These are phyloP conservation scores for Vollenhovia emeryi DNA, from an alignment of 1,140 invertebrate species.

Conservation along the genomic window DNA sequence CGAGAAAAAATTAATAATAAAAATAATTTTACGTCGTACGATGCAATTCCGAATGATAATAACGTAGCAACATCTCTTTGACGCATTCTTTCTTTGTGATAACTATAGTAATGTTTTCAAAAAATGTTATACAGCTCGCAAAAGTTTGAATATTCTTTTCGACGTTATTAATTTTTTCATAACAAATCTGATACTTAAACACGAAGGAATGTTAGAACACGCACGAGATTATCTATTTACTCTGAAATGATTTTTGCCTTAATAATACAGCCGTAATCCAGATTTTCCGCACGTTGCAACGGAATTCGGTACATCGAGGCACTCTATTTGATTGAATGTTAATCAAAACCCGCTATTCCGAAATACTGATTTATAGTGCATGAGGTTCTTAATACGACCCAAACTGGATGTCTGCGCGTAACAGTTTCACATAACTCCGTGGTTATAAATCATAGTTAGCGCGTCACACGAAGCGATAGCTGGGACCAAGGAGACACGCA, in stretches of 20 bases:
- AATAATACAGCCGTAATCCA: background rate
- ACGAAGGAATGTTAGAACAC: background rate
- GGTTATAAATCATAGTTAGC: slow-evolving; percentile 53
- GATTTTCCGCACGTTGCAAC: background rate
- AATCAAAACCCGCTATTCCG: slow-evolving; percentile 12
- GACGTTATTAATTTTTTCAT: background rate
- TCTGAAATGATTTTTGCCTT: background rate
- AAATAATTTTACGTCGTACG: background rate
- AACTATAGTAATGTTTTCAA: background rate
- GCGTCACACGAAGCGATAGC: slow-evolving; percentile 26
- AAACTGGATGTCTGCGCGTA: slow-evolving; percentile 31
- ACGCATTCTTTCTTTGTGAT: background rate
- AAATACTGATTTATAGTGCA: slow-evolving; percentile 43
- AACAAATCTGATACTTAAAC: background rate
- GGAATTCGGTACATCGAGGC: background rate
- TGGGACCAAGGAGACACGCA: slow-evolving; percentile 22
- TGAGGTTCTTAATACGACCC: slow-evolving; percentile 45
- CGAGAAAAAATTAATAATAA: background rate
- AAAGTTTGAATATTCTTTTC: background rate
- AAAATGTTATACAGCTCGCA: background rate
- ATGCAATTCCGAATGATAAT: background rate
- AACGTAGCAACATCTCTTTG: background rate
- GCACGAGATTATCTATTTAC: background rate
- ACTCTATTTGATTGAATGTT: slow-evolving; percentile 52
- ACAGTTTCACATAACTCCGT: slow-evolving; percentile 34